phyloP scores from a whole-genome alignment of 2,888 invertebrate genomes.

The Antheraea yamamai region DNA sequence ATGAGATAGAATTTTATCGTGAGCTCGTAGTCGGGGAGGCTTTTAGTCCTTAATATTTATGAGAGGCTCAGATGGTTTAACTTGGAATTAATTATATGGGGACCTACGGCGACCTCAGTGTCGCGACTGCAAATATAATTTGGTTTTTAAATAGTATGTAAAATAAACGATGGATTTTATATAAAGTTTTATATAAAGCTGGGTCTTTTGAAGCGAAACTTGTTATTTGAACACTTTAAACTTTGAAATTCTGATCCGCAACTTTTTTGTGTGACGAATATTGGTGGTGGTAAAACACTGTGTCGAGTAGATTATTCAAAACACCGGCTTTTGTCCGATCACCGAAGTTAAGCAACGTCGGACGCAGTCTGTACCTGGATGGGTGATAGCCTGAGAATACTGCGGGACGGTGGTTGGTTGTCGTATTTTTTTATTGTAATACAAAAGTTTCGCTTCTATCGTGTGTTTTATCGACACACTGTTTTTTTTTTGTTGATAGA shows the following conservation, averaged over 20 bases:
- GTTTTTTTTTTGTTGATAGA: no score
- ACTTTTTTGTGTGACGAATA: no score
- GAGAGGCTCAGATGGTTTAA: slow-evolving; percentile 23
- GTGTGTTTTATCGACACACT: no score
- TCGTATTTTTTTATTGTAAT: no score
- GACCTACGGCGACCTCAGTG: slow-evolving; percentile 20
- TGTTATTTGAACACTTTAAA: background rate
- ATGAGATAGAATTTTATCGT: slow-evolving; percentile 16
- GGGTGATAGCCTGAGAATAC: slow-evolving; percentile 67
- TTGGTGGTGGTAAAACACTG: no score
- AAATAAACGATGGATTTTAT: slow-evolving; percentile 17
- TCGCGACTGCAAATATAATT: slow-evolving; percentile 21
- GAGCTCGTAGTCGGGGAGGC: slow-evolving; percentile 1
- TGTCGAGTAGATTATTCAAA: background rate
- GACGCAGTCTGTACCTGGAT: slow-evolving; percentile 74
- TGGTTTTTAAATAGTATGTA: slow-evolving; percentile 22
- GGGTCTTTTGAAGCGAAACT: background rate
- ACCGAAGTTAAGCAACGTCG: slow-evolving; percentile 77
- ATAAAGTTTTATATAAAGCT: background rate
- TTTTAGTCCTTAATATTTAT: slow-evolving; percentile 24
- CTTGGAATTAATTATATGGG: slow-evolving; percentile 26
- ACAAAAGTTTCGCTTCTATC: no score
- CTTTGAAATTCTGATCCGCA: no score
- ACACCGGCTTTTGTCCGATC: slow-evolving; percentile 63
- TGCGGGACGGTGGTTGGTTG: no score